These are phyloP conservation scores for Onthophagus sagittarius DNA, from an alignment of 2,888 invertebrate genomes.

Conservation along the genomic window DNA sequence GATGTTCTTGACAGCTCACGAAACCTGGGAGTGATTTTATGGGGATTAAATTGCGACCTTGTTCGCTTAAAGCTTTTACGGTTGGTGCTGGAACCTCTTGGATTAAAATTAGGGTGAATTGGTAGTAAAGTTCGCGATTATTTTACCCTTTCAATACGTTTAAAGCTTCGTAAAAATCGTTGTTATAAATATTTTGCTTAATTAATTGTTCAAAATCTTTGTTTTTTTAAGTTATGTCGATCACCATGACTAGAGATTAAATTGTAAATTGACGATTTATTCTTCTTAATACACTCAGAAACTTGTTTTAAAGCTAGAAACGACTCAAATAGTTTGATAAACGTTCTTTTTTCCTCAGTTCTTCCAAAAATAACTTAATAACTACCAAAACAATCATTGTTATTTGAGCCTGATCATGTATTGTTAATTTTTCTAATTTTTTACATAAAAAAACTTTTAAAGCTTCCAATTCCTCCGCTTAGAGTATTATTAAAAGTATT, in stretches of 20 bases:
- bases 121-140: constrained; percentile 80
- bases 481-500: too few species aligned
- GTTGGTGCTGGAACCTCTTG: constrained; percentile 79
- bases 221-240: constrained; percentile 80
- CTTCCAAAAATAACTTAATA: constrained; percentile 85
- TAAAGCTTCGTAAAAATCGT: constrained; percentile 70
- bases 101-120: constrained; percentile 83
- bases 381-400: constrained; percentile 95
- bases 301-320: constrained; percentile 72
- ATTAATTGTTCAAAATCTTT: constrained; percentile 92
- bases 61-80: constrained; percentile 74
- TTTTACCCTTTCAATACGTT: constrained; percentile 70
- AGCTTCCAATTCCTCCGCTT: constrained; percentile 76
- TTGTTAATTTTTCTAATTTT: constrained; percentile 70
- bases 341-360: constrained; percentile 55
- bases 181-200: constrained; percentile 82
- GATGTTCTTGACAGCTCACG: constrained; percentile 68
- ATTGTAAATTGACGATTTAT: constrained; percentile 82
- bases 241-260: constrained; percentile 94
- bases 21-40: constrained; percentile 81
- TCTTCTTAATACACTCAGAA: constrained; percentile 73
- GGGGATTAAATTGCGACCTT: constrained; percentile 70
- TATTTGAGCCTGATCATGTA: constrained; percentile 79
- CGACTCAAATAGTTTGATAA: constrained; percentile 69
- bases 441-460: constrained; percentile 82